Evolutionary conservation across 2,797 vertebrate genomes (phyloP), one percentile per base, ranked within the genome.

Genomic region (Megaceryle alcyon): DNA sequence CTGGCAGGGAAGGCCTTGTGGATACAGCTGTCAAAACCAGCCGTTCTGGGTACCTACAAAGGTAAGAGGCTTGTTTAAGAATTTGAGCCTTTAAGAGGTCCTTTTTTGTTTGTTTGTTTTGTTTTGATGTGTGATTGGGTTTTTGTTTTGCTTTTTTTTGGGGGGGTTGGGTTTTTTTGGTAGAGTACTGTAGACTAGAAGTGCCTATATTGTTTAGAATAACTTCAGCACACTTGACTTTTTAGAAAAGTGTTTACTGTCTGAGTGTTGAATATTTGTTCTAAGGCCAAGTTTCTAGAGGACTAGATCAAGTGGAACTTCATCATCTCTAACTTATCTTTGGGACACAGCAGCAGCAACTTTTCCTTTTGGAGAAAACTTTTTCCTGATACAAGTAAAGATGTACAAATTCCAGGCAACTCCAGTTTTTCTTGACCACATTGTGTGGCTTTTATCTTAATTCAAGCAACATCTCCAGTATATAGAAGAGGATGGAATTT

Each of bases 11-110:
- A 94, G 99, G 99, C 29, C 98, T 99, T 9, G 99, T 99, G 14
- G 99, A 99, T 94, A 99, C 99, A 1, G 99, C 99, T 43, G 99
- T 99, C 73, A 99, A 99, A 98, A 99, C 99, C 12, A 99, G 99
- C 82, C 98, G 99, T 90, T 99, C 99, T 6, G 99, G 99, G 51
- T 99, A 99, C 95, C 98, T 99, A 20, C 99, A 99, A 91, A 99
- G 99, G 99, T 99, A 95, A 95, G 93, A 57, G 41, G n/a, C 31
- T 70, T 86, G 35, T 6, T 28, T 28, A 56, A 28, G 41, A 81
- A 23, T 2, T 20, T 28, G 35, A 78, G n/a, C 25, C 61, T 65
- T 86, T 73, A 19, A 72, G 83, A 72, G 28, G 4, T 28, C 22
- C 25, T 7, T 54, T 59, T 28, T 29, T 33, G 3, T 14, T 86